Percentiles rank a stretch among this genome's conserved stretches.
These are phyloP conservation scores for Campaea margaritaria DNA, from an alignment of 2,888 invertebrate genomes.

Conservation along the genomic window DNA sequence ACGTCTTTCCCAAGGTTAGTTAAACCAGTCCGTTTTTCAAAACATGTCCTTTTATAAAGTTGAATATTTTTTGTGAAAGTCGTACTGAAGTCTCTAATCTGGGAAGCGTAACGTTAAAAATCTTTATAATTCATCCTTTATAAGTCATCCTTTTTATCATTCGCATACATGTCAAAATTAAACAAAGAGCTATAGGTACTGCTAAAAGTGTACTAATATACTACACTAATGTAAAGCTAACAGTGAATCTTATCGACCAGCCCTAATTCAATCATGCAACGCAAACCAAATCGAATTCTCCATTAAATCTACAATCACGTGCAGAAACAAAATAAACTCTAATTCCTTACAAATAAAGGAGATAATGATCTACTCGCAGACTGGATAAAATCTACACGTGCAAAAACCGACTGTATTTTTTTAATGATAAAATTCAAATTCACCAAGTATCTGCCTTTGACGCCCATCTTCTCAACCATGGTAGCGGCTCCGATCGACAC, in stretches of 20 bases:
- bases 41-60: too few species aligned
- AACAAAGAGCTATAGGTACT: not conserved
- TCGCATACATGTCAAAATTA: too few species aligned
- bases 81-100: too few species aligned
- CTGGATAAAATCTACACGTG: constrained; percentile 8
- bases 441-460: constrained; percentile 74
- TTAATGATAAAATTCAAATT: constrained; percentile 47
- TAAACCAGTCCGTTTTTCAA: too few species aligned
- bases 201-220: not conserved
- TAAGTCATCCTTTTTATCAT: too few species aligned
- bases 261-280: constrained; percentile 22
- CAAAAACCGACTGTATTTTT: constrained; percentile 19
- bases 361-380: not conserved
- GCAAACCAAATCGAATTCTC: constrained; percentile 3
- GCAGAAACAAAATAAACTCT: not conserved
- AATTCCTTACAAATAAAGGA: not conserved
- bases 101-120: too few species aligned
- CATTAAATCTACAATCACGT: not conserved
- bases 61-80: too few species aligned
- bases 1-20: too few species aligned
- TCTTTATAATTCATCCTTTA: too few species aligned
- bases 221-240: not conserved
- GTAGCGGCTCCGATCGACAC: constrained; percentile 10
- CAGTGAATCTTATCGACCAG: constrained; percentile 11
- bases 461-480: constrained; percentile 61